Evolutionary conservation across 2,113 vertebrate genomes (phyloP).

Genomic region (Ailurus styani): DNA sequence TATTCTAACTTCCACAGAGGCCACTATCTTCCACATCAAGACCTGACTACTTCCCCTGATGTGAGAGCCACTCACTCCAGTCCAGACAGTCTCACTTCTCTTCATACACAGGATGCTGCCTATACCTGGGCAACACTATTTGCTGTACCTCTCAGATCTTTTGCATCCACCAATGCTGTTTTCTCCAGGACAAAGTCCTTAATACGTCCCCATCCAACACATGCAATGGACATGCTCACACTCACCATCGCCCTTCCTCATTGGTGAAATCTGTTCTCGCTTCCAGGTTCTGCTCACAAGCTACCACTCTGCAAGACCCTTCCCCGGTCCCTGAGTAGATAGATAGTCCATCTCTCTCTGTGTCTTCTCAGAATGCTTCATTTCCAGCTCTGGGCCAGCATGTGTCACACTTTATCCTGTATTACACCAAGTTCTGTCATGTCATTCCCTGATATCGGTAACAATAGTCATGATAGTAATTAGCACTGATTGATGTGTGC

Average conservation of each 20-base stretch:
- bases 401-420: neutral
- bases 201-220: neutral
- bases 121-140: accelerated
- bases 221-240: neutral
- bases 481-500: neutral
- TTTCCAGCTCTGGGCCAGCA: neutral
- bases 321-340: neutral
- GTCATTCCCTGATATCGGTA: neutral
- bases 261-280: neutral
- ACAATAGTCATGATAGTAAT: neutral
- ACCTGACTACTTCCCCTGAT: neutral
- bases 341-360: neutral
- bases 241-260: neutral
- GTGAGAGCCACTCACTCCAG: accelerated
- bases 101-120: accelerated
- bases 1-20: neutral
- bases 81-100: neutral
- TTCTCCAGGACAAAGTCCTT: neutral
- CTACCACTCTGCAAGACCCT: neutral
- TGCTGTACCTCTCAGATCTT: too few species aligned
- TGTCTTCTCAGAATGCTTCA: neutral
- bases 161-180: neutral
- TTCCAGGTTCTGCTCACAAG: neutral
- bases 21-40: neutral
- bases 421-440: neutral